A percentile compares a stretch with the other conserved stretches of the same genome.
phyloP scores from a whole-genome alignment of 2,113 vertebrate species.

The Istiophorus platypterus region DNA sequence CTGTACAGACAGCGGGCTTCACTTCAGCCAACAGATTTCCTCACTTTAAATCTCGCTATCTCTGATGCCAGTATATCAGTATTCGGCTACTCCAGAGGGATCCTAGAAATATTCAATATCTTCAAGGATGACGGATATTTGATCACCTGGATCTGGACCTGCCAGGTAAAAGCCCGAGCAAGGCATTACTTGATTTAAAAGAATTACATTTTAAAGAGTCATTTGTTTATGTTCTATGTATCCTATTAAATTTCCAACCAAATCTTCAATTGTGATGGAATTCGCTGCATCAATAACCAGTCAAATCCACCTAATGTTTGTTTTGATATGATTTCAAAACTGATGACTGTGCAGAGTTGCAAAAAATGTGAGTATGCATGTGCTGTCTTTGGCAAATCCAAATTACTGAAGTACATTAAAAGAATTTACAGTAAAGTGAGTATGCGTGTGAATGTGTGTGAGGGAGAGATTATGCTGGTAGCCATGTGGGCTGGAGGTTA shows the following conservation, averaged over 20 bases:
- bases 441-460: constrained; percentile 18
- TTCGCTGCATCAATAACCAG: neutral
- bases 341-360: constrained; percentile 29
- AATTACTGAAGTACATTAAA: constrained; percentile 56
- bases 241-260: neutral
- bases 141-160: constrained; percentile 90
- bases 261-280: neutral
- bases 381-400: constrained; percentile 29
- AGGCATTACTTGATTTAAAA: neutral
- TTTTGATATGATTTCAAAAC: constrained; percentile 8
- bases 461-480: constrained; percentile 65
- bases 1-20: constrained; percentile 86
- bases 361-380: constrained; percentile 2
- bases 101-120: constrained; percentile 90
- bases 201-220: neutral
- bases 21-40: constrained; percentile 88
- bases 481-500: constrained; percentile 77
- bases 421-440: constrained; percentile 37
- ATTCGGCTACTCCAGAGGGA: constrained; percentile 89
- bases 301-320: neutral
- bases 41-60: constrained; percentile 89
- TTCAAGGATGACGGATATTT: constrained; percentile 89
- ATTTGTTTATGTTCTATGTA: neutral
- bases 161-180: constrained; percentile 82
- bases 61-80: constrained; percentile 89